Base-by-base conservation (phyloP, 2,113 vertebrate species). In the Hystrix brachyura region DNA sequence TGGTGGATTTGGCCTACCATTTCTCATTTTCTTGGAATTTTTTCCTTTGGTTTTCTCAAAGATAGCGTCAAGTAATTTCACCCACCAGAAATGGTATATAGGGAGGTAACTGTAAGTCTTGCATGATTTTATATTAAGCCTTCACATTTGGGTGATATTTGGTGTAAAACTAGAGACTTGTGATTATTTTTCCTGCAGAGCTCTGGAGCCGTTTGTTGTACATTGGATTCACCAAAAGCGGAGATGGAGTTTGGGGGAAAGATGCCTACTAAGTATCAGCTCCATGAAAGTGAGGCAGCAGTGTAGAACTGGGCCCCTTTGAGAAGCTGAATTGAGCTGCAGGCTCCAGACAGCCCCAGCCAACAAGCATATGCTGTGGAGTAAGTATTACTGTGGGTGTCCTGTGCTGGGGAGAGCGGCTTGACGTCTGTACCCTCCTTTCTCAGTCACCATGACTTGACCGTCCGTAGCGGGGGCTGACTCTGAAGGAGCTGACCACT, bases 21-120 rank as follows among this genome's bases (percentile, higher is more conserved):
- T 94, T 88, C 74, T 71, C 48, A 83, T 92, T 92, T 90, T 78
- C 51, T 85, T 80, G 34, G 18, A 2, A 57, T 72, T 84, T 79
- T 55, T 83, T 76, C 11, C 27, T 43, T 91, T 72, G 23, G 14
- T 78, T 4, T 86, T 15, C 34, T 59, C 7, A 59, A 60, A 55
- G 62, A n/a, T 72, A 53, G 46, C 9, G 43, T 83, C 21, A 89
- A 69, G 8, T 55, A 79, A 59, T 67, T 25, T 12, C 6, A 7
- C 25, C n/a, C 34, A 29, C 7, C 1, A 23, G 13, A 72, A 80
- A 65, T 27, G 23, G 10, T 29, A 17, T 38, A 59, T 18, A 55
- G 64, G 15, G 64, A 86, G 3, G 7, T 17, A 82, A 67, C 25
- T 38, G 15, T n/a, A 53, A 72, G 17, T 91, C 48, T 86, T 60